Evolutionary conservation across 92 coral and sea anemone species (phyloP).

Genomic region (Blastomussa wellsi): DNA sequence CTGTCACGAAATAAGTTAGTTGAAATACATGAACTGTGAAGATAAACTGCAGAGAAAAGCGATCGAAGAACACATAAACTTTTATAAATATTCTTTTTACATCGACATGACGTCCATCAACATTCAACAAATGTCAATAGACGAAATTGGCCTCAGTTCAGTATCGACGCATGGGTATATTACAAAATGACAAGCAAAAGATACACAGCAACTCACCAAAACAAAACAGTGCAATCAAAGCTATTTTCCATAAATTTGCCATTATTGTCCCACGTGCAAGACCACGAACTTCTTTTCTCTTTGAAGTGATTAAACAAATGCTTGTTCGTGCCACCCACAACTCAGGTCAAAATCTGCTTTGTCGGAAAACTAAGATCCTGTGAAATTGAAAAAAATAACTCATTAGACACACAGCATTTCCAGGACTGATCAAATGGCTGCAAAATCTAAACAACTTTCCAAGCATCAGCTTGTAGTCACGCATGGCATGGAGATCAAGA

Average conservation of each 20-base stretch:
- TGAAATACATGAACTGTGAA: neutral
- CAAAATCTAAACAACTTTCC: neutral
- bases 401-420: neutral
- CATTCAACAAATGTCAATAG: neutral
- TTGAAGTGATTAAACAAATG: constrained; percentile 31
- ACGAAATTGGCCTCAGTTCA: neutral
- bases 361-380: neutral
- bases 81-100: neutral
- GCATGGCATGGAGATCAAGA: no score
- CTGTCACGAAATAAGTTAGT: neutral
- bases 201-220: constrained; percentile 7
- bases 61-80: neutral
- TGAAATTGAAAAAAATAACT: constrained; percentile 1
- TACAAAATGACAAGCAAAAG: neutral
- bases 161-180: neutral
- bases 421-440: neutral
- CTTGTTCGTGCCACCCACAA: constrained; percentile 4
- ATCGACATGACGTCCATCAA: constrained; percentile 16
- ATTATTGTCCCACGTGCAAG: constrained; percentile 18
- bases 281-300: neutral
- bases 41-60: neutral
- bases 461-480: neutral
- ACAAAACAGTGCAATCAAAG: neutral
- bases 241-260: constrained; percentile 10
- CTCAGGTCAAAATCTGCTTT: neutral